A percentile compares a stretch with the other conserved stretches of the same genome.
Evolutionary conservation across 2,797 vertebrate genomes (phyloP).

Genomic region (Odontamblyopus rebecca): DNA sequence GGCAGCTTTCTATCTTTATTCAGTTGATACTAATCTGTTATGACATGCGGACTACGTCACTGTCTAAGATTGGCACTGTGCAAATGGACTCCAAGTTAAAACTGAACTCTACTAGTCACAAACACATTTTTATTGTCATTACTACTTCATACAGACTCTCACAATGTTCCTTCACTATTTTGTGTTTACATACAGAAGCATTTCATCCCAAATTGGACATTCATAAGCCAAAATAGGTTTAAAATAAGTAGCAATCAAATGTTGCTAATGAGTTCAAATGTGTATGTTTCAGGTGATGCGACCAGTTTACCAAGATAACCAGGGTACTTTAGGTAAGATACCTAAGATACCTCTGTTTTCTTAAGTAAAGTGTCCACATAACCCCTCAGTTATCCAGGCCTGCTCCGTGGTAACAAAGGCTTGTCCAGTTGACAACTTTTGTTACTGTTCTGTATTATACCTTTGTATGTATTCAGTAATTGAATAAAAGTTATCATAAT

Average conservation of each 20-base stretch:
- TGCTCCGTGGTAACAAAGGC: neutral
- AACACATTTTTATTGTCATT: neutral
- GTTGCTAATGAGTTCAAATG: constrained; percentile 30
- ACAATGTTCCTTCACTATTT: neutral
- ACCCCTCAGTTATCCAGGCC: neutral
- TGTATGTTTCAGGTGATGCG: constrained; percentile 83
- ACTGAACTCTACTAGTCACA: constrained; percentile 12
- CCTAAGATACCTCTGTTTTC: neutral
- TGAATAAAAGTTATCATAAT: neutral
- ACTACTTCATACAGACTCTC: neutral
- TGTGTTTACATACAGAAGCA: neutral
- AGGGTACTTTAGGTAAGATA: constrained; percentile 81
- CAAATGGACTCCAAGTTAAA: constrained; percentile 18
- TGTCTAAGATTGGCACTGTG: constrained; percentile 18
- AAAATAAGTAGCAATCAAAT: constrained; percentile 9
- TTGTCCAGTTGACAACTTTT: neutral
- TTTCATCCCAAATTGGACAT: neutral
- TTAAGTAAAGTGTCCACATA: neutral
- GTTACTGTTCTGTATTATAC: neutral
- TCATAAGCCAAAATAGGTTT: neutral
- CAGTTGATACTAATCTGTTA: constrained; percentile 30
- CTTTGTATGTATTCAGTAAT: neutral
- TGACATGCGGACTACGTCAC: constrained; percentile 40
- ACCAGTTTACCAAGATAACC: constrained; percentile 86
- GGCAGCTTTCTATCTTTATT: constrained; percentile 23